Percentiles rank a stretch among this genome's conserved stretches.
Evolutionary conservation across 2,888 invertebrate genomes (phyloP).

Genomic region (Argynnis bischoffii): DNA sequence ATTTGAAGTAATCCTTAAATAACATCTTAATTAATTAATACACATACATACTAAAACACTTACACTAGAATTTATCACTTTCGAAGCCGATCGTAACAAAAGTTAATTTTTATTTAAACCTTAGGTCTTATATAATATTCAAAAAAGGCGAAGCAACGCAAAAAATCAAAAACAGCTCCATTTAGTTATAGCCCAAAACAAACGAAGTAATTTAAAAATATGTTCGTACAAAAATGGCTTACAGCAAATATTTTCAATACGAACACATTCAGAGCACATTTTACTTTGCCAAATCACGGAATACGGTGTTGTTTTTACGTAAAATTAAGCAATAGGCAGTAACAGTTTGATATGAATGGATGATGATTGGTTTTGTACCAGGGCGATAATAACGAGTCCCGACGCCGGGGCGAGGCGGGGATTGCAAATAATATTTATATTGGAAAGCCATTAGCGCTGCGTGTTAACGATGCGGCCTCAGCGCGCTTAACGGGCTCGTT

Average conservation of each 20-base stretch:
- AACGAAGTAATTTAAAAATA: too few relatives aligned
- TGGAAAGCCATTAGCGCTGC: slow-evolving; percentile 30
- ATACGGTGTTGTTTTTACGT: not conserved
- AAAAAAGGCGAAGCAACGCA: too few relatives aligned
- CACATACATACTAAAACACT: too few relatives aligned
- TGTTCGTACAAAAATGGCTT: too few relatives aligned
- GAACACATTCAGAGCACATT: not conserved
- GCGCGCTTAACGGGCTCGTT: slow-evolving; percentile 19
- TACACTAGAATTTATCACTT: too few relatives aligned
- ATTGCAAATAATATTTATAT: slow-evolving; percentile 30
- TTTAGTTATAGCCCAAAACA: too few relatives aligned
- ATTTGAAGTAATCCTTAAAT: too few relatives aligned
- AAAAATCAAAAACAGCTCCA: too few relatives aligned
- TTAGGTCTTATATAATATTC: too few relatives aligned
- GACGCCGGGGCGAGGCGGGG: not conserved
- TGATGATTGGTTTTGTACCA: slow-evolving; percentile 24
- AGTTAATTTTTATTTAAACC: too few relatives aligned
- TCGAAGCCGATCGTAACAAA: too few relatives aligned
- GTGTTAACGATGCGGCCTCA: slow-evolving; percentile 27
- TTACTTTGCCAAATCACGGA: not conserved
- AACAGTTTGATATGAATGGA: slow-evolving; percentile 20
- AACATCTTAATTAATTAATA: too few relatives aligned
- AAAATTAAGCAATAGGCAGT: not conserved
- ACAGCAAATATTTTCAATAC: not conserved
- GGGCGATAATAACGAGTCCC: slow-evolving; percentile 15